Evolutionary conservation across 2,888 invertebrate genomes (phyloP), one percentile per base, ranked within the genome.

Genomic region (Lamellibrachia columna): DNA sequence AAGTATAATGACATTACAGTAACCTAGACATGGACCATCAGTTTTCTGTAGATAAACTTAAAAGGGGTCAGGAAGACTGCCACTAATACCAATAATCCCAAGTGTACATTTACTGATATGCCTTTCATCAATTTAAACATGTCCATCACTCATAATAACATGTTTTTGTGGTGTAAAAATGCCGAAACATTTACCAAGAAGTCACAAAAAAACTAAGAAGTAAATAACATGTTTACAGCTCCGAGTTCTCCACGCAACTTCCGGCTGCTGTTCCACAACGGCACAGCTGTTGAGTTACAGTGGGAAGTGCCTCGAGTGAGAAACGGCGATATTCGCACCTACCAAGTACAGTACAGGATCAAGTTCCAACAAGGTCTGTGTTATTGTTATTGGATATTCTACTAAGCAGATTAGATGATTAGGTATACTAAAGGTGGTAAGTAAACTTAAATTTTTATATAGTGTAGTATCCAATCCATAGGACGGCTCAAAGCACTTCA

Each of bases 301-400:
- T 96, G 96, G 96, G 95, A 96, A 92, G 93, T 95, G 22, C 96
- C 96, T 7, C 92, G 92, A 9, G 92, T 90, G 22, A 94, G 95
- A 28, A 95, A 95, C 93, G 96, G 96, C 22, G 93, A 95, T 28
- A 95, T 96, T 92, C 94, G 94, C 92, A 94, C 94, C 53, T 96
- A 96, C 93, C 94, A 95, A 93, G 93, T 96, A 9, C 93, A 93
- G 90, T 93, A 92, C 91, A 92, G 93, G 75, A 40, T 55, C 60
- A 92, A 91, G 90, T 91, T 92, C 90, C 75, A 75, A 75, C 15
- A 75, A n/a, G 75, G 75, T 75, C 3, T 22, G 75, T 75, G 22
- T 75, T 75, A 75, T 22, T 40, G 40, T 40, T 40, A 40, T 40
- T 40, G 40, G 40, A 40, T 40, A 40, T 40, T 40, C 40, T 40